Evolutionary conservation across 1,140 invertebrate genomes (phyloP).

Genomic region (Hyles euphorbiae): DNA sequence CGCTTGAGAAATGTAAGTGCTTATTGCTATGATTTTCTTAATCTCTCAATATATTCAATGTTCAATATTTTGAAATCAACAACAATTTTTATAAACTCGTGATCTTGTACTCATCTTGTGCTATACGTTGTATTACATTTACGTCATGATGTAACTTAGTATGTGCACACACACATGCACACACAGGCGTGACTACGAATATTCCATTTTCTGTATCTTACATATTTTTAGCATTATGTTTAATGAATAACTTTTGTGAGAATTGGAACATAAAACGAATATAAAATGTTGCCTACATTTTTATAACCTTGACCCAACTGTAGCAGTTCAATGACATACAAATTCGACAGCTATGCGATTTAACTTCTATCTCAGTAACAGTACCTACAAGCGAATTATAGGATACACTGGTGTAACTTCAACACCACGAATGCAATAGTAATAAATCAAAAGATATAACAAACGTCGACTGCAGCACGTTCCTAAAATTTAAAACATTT

Average conservation of each 20-base stretch:
- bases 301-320: conserved; percentile 17
- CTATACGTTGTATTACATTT: too few relatives aligned
- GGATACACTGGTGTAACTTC: background rate
- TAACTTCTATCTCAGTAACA: too few relatives aligned
- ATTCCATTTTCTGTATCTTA: too few relatives aligned
- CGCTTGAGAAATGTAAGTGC: conserved; percentile 39
- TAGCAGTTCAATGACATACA: conserved; percentile 16
- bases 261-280: too few relatives aligned
- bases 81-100: too few relatives aligned
- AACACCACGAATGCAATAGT: conserved; percentile 8
- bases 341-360: background rate
- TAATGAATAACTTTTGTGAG: too few relatives aligned
- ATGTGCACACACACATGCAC: too few relatives aligned
- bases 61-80: background rate
- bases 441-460: conserved; percentile 19
- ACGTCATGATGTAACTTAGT: too few relatives aligned
- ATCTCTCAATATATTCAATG: background rate
- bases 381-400: too few relatives aligned
- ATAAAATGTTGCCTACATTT: conserved; percentile 1
- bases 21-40: background rate
- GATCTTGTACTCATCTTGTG: too few relatives aligned
- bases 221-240: too few relatives aligned
- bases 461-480: conserved; percentile 6
- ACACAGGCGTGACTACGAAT: too few relatives aligned
- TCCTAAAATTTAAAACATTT: conserved; percentile 10